A percentile compares a stretch with the other conserved stretches of the same genome.
phyloP scores from a whole-genome alignment of 2,797 vertebrate species.

The Oreortyx pictus region DNA sequence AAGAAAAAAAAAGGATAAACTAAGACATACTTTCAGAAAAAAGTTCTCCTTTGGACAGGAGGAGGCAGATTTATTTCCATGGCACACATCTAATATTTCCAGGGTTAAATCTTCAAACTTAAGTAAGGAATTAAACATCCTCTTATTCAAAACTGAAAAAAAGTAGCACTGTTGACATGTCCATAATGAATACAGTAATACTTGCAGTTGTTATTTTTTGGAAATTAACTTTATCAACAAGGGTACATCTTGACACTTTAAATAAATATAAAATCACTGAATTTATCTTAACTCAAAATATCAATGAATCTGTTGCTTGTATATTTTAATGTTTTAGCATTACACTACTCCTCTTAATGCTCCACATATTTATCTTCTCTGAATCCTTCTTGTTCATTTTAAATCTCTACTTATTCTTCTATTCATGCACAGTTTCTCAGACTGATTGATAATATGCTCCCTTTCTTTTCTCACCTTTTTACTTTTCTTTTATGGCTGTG shows the following conservation, averaged over 20 bases:
- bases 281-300: slow-evolving; percentile 40
- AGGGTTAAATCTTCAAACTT: background rate
- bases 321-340: background rate
- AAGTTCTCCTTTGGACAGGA: background rate
- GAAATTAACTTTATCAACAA: background rate
- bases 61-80: background rate
- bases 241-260: background rate
- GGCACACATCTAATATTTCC: background rate
- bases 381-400: background rate
- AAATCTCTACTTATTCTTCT: background rate
- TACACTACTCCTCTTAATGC: background rate
- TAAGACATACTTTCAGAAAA: background rate
- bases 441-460: rapidly evolving
- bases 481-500: background rate
- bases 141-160: background rate
- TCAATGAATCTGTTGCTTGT: background rate
- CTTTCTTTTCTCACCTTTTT: background rate
- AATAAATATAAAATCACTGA: slow-evolving; percentile 29
- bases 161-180: background rate
- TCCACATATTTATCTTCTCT: background rate
- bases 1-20: background rate
- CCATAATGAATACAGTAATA: background rate
- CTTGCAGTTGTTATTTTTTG: background rate
- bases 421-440: background rate
- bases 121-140: background rate